These are phyloP conservation scores for Pseudachorutes palmiensis DNA, from an alignment of 1,140 invertebrate genomes.

Conservation along the genomic window DNA sequence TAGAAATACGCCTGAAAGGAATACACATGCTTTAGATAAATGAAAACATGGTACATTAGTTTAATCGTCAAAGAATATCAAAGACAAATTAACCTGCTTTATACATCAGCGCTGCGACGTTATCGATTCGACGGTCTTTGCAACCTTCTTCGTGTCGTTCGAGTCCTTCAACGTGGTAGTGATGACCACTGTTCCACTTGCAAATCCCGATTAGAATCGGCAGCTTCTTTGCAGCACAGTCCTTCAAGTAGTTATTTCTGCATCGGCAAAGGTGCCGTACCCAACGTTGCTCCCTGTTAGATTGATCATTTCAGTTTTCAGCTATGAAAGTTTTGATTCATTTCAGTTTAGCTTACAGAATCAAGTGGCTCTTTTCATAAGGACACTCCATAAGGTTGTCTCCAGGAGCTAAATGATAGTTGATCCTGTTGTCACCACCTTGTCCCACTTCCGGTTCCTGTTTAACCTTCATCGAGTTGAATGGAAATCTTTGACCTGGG, in stretches of 20 bases:
- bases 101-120: background rate
- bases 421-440: background rate
- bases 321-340: background rate
- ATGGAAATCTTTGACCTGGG: background rate
- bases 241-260: background rate
- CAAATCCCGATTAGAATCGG: background rate
- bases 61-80: too few relatives aligned
- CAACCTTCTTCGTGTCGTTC: background rate
- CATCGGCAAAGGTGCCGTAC: background rate
- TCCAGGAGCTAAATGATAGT: background rate
- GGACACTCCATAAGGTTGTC: background rate
- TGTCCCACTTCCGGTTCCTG: background rate
- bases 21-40: too few relatives aligned
- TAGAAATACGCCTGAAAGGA: too few relatives aligned
- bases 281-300: background rate
- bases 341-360: background rate
- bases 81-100: too few relatives aligned
- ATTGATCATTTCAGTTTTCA: background rate
- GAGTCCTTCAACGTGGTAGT: background rate
- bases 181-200: slow-evolving; percentile 2
- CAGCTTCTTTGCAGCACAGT: background rate
- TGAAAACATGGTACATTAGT: too few relatives aligned
- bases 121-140: background rate
- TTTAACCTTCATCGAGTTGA: background rate
- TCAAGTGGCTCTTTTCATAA: background rate